Evolutionary conservation across 2,113 vertebrate species (phyloP).

Genomic region (Pluvianellus socialis): DNA sequence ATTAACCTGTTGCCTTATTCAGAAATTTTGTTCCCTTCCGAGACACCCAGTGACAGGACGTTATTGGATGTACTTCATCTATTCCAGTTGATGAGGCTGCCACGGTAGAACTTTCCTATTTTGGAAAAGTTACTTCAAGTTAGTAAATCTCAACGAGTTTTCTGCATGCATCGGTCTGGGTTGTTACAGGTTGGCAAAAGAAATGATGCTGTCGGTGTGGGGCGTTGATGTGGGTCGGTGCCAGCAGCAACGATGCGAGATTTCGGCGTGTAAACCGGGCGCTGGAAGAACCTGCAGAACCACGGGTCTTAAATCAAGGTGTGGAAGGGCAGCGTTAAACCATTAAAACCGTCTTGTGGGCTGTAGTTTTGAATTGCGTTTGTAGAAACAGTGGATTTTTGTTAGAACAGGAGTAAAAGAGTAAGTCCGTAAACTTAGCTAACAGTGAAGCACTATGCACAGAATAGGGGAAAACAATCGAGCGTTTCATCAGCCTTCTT

Average conservation of each 20-base stretch:
- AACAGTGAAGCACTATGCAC: slow-evolving; percentile 18
- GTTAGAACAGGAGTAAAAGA: not conserved
- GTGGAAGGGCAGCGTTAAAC: not conserved
- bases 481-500: slow-evolving; percentile 25
- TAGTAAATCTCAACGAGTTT: not conserved
- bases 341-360: not conserved
- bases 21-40: not conserved
- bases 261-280: fast-evolving
- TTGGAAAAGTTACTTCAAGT: not conserved
- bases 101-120: fast-evolving
- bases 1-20: not conserved
- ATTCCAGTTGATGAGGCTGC: not conserved
- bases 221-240: not conserved
- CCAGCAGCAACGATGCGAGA: fast-evolving
- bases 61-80: not conserved
- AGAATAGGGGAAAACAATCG: slow-evolving; percentile 1
- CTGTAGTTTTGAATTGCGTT: not conserved
- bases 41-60: not conserved
- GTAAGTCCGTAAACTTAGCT: not conserved
- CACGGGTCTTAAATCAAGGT: fast-evolving
- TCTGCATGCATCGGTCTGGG: not conserved
- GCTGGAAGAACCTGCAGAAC: not conserved
- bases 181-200: not conserved
- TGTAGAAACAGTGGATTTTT: slow-evolving; percentile 17
- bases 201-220: not conserved